phyloP scores from a whole-genome alignment of 2,888 invertebrate species.

The Poecilus cupreus region DNA sequence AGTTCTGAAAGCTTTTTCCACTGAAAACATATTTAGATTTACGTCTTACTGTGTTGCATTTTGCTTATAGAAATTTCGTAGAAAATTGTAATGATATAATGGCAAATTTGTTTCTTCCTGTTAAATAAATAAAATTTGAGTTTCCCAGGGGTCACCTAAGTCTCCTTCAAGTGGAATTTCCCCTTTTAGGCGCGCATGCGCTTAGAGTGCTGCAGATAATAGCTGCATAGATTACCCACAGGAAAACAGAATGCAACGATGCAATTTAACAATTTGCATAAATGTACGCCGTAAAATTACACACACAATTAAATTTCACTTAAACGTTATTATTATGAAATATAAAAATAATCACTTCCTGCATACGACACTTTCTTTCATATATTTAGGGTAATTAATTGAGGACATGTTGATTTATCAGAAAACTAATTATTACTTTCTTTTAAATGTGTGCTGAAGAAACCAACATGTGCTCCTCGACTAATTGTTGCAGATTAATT shows the following conservation, averaged over 20 bases:
- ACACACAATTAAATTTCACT: conserved; percentile 53
- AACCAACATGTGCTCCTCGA: background rate
- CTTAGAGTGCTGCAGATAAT: conserved; percentile 22
- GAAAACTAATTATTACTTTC: conserved; percentile 23
- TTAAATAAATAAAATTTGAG: no score
- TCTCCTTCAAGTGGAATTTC: no score
- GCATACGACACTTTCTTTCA: conserved; percentile 46
- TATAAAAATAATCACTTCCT: conserved; percentile 53
- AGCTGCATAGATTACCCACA: conserved; percentile 20
- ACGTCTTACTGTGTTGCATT: no score
- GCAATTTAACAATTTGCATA: conserved; percentile 55
- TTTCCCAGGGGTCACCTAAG: no score
- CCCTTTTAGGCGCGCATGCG: background rate
- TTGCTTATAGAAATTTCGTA: no score
- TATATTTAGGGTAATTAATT: conserved; percentile 7
- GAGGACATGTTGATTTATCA: conserved; percentile 4
- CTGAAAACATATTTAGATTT: no score
- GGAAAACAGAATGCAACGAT: background rate
- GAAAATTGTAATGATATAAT: no score
- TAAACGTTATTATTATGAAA: conserved; percentile 50
- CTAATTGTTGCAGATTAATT: conserved; percentile 18
- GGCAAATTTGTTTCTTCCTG: no score
- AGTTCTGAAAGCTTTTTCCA: no score
- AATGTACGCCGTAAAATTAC: conserved; percentile 27
- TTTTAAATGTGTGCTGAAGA: conserved; percentile 7